phyloP scores from a whole-genome alignment of 1,140 invertebrate genomes.

The Luehdorfia chinensis region DNA sequence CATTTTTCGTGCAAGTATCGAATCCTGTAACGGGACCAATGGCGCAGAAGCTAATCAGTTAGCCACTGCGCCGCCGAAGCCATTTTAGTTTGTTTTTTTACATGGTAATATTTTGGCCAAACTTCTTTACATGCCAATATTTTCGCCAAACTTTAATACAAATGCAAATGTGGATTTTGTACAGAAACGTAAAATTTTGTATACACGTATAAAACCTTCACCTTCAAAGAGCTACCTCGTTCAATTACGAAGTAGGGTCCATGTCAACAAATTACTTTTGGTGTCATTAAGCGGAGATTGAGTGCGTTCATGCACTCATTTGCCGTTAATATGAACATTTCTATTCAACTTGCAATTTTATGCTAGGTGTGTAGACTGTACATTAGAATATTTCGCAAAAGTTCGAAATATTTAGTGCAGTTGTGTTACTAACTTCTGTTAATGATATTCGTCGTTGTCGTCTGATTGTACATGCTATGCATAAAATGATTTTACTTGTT shows the following conservation, averaged over 20 bases:
- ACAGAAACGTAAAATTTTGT: no score
- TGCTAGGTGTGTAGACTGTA: constrained; percentile 1
- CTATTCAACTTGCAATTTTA: constrained; percentile 12
- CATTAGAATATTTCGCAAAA: constrained; percentile 2
- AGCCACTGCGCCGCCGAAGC: no score
- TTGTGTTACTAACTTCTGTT: constrained; percentile 5
- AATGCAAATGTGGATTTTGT: no score
- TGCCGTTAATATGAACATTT: constrained; percentile 2
- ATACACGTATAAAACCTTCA: no score
- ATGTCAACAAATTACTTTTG: not conserved
- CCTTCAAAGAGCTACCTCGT: no score
- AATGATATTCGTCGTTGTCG: not conserved
- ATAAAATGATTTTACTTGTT: not conserved
- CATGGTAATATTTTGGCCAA: no score
- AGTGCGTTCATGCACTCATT: not conserved
- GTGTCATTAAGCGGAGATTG: constrained; percentile 1
- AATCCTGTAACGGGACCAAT: no score
- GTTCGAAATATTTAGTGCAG: constrained; percentile 6
- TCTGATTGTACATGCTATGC: not conserved
- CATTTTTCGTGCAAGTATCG: no score
- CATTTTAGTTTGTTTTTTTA: no score
- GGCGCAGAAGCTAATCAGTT: no score
- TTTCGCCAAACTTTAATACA: no score
- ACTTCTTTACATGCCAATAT: no score
- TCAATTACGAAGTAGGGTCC: not conserved